Evolutionary conservation across 2,113 vertebrate genomes (phyloP), one percentile per base, ranked within the genome.

Genomic region (Sialia sialis): DNA sequence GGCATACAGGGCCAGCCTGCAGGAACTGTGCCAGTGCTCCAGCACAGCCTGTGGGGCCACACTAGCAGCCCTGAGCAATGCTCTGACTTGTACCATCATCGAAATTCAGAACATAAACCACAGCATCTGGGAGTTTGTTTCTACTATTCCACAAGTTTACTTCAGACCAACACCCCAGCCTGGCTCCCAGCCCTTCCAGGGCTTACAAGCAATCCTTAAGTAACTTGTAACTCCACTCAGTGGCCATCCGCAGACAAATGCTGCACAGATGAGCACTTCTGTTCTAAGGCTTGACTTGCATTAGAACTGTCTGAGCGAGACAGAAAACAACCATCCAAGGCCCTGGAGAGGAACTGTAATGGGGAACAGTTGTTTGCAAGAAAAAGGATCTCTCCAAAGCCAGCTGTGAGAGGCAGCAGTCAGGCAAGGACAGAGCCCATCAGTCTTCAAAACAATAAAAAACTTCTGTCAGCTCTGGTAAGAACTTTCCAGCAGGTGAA

Each of bases 401-500:
- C 43, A 63, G 73, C 63, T 52, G 16, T 54, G 83, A 87, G 62
- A 39, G 41, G n/a, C 6, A 73, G 60, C 73, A 32, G 67, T 30
- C 55, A 36, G 54, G 30, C 46, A 46, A 74, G 84, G 58, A 54
- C 77, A 80, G 49, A 75, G 26, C 39, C 19, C n/a, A 60, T 39
- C 30, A 26, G 21, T 59, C 54, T 73, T 32, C 59, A 1, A 66
- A 68, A 43, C 15, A 54, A 70, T 39, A 44, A 58, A 70, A 54
- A 26, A 21, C n/a, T 25, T 76, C 48, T 51, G 84, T 29, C 32
- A 62, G 14, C 39, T 56, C 51, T 32, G 60, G 19, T 30, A 58
- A 85, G 66, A 69, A 20, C 52, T 58, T 84, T 21, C 34, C 80
- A 91, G 51, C 41, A 91, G 62, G 84, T 86, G 46, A 91, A 78